Base-by-base conservation (phyloP, 2,888 invertebrate genomes). In the Platycnemis pennipes region DNA sequence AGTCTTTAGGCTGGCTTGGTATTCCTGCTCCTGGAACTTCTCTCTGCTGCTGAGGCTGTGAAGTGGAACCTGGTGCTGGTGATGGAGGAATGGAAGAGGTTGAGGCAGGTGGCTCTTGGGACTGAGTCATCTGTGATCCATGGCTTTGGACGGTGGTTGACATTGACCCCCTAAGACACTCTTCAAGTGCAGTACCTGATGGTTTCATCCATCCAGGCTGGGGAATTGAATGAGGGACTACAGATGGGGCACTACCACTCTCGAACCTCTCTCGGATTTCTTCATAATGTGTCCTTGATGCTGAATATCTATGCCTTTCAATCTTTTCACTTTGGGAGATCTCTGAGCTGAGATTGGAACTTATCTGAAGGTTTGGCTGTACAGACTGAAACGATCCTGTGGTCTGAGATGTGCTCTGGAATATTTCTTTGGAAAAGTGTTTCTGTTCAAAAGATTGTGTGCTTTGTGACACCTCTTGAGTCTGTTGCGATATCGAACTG, bases 1-100 rank as follows among this genome's bases (percentile, higher is more conserved):
- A 69, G 77, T 95, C 86, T 91, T 94, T 94, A 94, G 95, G 95
- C 94, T 95, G 94, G 77, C 86, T 94, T 94, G 94, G 89, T 53
- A 87, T 94, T 94, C 85, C 94, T 94, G 94, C 94, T 88, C 94
- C 63, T 42, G 94, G 31, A 42, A 94, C 87, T 94, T 94, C 46
- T 85, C 95, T 95, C 56, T 95, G 94, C 56, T 95, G 94, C 91
- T 94, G 95, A 46, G 88, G 85, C 91, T 63, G 91, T 37, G 19
- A 63, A 91, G 63, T 53, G 44, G 69, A n/a, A n/a, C n/a, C 69
- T 91, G 63, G 91, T 45, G 45, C 63, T 44, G 63, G 63, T 37
- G 91, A 22, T 37, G 63, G 37, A 63, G 91, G 91, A 91, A 91
- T 91, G 69, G 91, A 63, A 69, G 91, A 91, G 91, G 91, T 63